Evolutionary conservation across 2,797 vertebrate species (phyloP).

Genomic region (Micrastur ruficollis): DNA sequence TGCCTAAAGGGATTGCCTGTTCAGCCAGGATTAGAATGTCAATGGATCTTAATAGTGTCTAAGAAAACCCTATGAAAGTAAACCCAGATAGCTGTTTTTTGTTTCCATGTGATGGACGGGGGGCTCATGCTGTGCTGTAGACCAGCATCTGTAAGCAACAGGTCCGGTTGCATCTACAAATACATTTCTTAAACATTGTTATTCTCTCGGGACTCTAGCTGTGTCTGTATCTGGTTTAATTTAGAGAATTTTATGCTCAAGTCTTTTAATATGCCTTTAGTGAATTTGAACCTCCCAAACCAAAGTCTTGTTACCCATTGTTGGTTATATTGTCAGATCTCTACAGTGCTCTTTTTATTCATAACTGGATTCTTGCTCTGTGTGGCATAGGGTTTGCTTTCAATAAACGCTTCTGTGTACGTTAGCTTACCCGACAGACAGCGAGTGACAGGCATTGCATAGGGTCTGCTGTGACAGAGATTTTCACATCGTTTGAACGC

Average conservation of each 20-base stretch:
- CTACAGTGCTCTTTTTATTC: neutral
- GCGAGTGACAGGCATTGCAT: neutral
- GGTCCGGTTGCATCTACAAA: neutral
- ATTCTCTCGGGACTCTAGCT: neutral
- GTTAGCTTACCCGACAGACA: neutral
- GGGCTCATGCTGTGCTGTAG: neutral
- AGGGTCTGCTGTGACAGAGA: neutral
- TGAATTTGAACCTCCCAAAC: neutral
- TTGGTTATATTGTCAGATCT: neutral
- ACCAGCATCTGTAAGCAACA: neutral
- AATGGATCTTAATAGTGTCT: neutral
- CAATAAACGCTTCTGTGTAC: neutral
- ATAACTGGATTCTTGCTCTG: neutral
- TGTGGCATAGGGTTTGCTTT: neutral
- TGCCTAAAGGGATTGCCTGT: neutral
- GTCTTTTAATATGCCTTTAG: neutral
- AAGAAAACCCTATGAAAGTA: neutral
- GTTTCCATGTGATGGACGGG: neutral
- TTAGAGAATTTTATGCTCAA: neutral
- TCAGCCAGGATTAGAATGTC: neutral
- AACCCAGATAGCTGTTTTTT: neutral
- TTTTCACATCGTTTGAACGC: rapidly evolving
- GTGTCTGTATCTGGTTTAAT: neutral
- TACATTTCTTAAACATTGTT: neutral
- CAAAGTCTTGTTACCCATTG: neutral